Evolutionary conservation across 2,113 vertebrate genomes (phyloP).

Genomic region (Eurystomus gularis): DNA sequence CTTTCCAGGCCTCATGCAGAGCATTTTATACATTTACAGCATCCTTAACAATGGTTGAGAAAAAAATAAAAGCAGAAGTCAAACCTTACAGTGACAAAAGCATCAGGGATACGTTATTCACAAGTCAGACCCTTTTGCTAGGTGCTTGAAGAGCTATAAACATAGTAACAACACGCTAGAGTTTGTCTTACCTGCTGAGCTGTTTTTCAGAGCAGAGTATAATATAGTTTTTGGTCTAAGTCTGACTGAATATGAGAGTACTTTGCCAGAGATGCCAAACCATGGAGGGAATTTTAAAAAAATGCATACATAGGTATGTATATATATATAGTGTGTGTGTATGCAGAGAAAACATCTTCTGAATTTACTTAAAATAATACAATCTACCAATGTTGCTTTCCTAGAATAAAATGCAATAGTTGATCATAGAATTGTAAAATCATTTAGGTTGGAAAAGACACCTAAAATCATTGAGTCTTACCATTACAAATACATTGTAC

Average conservation of each 20-base stretch:
- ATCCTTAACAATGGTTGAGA: not conserved
- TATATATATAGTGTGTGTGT: not conserved
- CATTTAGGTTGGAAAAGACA: not conserved
- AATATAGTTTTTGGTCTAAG: not conserved
- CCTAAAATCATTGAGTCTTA: not conserved
- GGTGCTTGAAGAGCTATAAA: not conserved
- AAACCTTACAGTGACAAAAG: not conserved
- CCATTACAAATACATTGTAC: not conserved
- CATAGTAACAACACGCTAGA: fast-evolving
- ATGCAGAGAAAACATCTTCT: not conserved
- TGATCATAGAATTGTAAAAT: not conserved
- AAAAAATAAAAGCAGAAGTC: not conserved
- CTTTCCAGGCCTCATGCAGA: not conserved
- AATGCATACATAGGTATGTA: not conserved
- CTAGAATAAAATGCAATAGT: not conserved
- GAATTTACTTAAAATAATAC: not conserved
- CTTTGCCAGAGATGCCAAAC: not conserved
- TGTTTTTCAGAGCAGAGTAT: not conserved
- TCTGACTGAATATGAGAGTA: not conserved
- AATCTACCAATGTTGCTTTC: not conserved
- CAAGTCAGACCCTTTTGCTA: fast-evolving
- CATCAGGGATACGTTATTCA: not conserved
- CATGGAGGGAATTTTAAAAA: not conserved
- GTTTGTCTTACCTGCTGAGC: not conserved
- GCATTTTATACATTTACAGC: not conserved